Evolutionary conservation across 2,797 vertebrate genomes (phyloP), one percentile per base, ranked within the genome.

Genomic region (Catharus ustulatus): DNA sequence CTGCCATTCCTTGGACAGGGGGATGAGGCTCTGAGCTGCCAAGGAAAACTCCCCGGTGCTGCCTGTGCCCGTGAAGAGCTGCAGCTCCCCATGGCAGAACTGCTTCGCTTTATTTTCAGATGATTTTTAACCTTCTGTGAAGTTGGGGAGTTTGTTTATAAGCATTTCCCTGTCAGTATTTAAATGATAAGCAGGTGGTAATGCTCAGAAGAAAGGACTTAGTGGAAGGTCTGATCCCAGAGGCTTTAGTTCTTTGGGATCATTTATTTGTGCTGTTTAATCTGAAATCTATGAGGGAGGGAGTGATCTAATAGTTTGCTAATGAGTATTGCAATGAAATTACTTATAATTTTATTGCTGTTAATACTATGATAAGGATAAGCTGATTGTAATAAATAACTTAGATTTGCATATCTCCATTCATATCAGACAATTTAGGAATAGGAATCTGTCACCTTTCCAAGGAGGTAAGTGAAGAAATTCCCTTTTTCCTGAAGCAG

Each of bases 1-100:
- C 66, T 42, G 1, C 0, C 4, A 0, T 6, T 13, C 13, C 42
- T 1, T 24, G 9, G 29, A 42, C 21, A 4, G 4, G 38, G 58
- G 54, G 75, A 29, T 43, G 58, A 3, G 52, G 2, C 49, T 10
- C 20, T 0, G 40, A 43, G 76, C 48, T 13, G 84, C 48, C 36
- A 2, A 29, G 77, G 55, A 36, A 54, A 88, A 88, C 55, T 48
- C 69, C 6, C 32, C 30, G 5, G 46, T 66, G 59, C 51, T 64
- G 43, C 58, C 43, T 14, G 67, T 51, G 45, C 52, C 52, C 1
- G 5, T 24, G 45, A 16, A 22, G 14, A 18, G 32, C 40, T 4
- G 5, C 34, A 34, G 12, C n/a, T 45, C 17, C 38, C 57, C 0
- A 0, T 1, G 34, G 51, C 61, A 55, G 5, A 68, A 32, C 38